A percentile compares a stretch with the other conserved stretches of the same genome.
These are phyloP conservation scores for Nasonia vitripennis DNA, from an alignment of 1,140 invertebrate species.

Conservation along the genomic window DNA sequence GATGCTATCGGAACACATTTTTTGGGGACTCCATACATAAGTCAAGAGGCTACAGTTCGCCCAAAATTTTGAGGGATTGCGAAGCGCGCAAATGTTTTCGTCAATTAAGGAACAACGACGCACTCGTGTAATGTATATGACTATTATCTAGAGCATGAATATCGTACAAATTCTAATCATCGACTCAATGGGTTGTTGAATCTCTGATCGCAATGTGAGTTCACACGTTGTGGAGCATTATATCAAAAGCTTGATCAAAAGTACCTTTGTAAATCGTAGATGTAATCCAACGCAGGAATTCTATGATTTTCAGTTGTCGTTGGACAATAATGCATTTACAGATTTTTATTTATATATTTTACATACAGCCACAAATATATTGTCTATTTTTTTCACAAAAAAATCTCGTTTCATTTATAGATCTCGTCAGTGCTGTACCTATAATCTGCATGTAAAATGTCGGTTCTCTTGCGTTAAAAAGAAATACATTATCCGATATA, in stretches of 20 bases:
- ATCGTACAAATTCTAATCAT: conserved; percentile 33
- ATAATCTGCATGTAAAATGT: no score
- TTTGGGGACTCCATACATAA: background rate
- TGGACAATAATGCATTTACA: conserved; percentile 32
- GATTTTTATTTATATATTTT: conserved; percentile 42
- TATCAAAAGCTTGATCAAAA: background rate
- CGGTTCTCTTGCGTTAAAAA: no score
- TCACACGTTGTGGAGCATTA: background rate
- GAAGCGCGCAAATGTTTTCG: background rate
- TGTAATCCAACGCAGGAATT: background rate
- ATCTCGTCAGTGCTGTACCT: no score
- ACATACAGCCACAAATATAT: conserved; percentile 39
- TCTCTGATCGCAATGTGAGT: background rate
- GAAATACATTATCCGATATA: no score
- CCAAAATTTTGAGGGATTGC: no score
- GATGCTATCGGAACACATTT: background rate
- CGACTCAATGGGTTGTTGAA: background rate
- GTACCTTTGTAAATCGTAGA: background rate
- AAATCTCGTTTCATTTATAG: background rate
- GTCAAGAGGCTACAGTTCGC: no score
- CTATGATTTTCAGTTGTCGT: background rate
- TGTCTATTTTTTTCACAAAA: conserved; percentile 34
- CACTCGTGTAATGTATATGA: background rate
- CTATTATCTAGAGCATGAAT: background rate
- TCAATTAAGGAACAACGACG: background rate